These are phyloP conservation scores for Rattus norvegicus DNA, from an alignment of 2,113 vertebrate genomes.

Conservation along the genomic window GRCr8 NC_086028.1:25262501-25263000, in stretches of 20 bases:
- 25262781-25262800: background rate
- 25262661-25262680: too few relatives aligned
- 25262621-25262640: background rate
- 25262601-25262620: background rate
- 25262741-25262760: background rate
- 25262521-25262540: background rate
- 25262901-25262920: background rate
- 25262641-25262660: background rate
- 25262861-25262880: background rate
- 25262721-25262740: background rate
- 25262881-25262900: background rate
- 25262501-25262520: background rate
- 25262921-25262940: background rate
- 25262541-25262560: background rate
- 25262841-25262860: background rate
- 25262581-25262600: background rate
- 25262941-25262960: background rate
- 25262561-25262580: background rate
- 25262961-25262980: background rate
- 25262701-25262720: background rate
- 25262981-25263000: background rate
- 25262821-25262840: background rate
- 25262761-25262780: background rate
- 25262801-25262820: background rate
- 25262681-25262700: background rate